These are phyloP conservation scores for Bombus vancouverensis DNA, from an alignment of 1,140 invertebrate species.

Conservation along the genomic window DNA sequence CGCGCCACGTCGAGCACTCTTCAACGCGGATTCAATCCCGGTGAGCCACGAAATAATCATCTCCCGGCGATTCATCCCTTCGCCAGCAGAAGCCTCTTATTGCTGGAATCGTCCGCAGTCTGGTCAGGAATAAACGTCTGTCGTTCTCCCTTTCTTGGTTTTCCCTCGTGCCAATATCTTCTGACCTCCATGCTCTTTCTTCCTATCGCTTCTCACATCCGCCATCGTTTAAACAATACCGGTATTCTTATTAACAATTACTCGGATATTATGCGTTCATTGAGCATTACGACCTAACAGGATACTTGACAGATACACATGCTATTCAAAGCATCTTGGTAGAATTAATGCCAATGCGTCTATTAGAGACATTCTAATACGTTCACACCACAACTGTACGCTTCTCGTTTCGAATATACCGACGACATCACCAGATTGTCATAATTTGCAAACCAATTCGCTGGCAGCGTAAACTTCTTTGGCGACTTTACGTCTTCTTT, in stretches of 20 bases:
- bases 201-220: conserved; percentile 47
- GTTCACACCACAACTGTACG: no score
- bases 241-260: not conserved
- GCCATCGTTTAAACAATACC: not conserved
- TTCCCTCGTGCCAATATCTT: conserved; percentile 36
- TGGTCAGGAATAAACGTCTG: conserved; percentile 64
- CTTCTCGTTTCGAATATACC: no score
- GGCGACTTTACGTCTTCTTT: no score
- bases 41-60: conserved; percentile 80
- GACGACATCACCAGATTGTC: no score
- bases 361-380: no score
- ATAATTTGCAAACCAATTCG: no score
- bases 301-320: no score
- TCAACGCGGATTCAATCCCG: conserved; percentile 79
- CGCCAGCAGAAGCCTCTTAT: conserved; percentile 75
- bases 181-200: conserved; percentile 19
- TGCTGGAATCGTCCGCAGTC: conserved; percentile 65
- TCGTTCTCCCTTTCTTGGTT: conserved; percentile 55
- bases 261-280: no score
- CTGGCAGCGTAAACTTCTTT: no score
- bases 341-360: no score
- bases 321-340: no score
- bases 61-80: conserved; percentile 75
- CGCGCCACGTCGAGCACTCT: conserved; percentile 77
- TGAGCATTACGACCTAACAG: no score